Evolutionary conservation across 2,113 vertebrate genomes (phyloP), one percentile per base, ranked within the genome.

Genomic region (Scytalopus superciliaris): DNA sequence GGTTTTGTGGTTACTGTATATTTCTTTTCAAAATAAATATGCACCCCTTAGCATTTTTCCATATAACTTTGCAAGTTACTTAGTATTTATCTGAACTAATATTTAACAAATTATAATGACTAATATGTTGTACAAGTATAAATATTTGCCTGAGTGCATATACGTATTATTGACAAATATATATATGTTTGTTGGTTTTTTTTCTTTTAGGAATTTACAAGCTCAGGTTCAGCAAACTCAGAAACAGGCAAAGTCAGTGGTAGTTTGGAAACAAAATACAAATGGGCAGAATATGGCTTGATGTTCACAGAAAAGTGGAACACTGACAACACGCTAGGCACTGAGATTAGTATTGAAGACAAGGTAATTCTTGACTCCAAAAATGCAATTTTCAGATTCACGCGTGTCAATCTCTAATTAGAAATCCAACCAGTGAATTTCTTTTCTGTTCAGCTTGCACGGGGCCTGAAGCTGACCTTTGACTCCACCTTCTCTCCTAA

Each of bases 241-340:
- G 99, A 99, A 97, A 99, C 99, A 60, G 99, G 97, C 97, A 99
- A 99, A 98, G 99, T 99, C 47, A 97, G 97, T 2, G 99, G 99
- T 72, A 99, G 98, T 63, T 97, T 99, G 98, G 99, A 99, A 98
- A 99, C 99, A 94, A 99, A 99, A 97, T 99, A 99, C 97, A 99
- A 98, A 77, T 99, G 99, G 99, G 98, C 97, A 3, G 99, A 99
- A 83, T 99, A 99, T 1, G 99, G 99, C 5, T 95, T 99, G 96
- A 99, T 99, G 19, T 99, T 99, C 93, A 99, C 98, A 17, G 99
- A 99, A 78, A 99, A 99, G 92, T 99, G 99, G 99, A 99, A 99
- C 98, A 99, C 99, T 0, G 99, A 99, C 96, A 99, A 99, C 97
- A 99, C 99, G 1, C 97, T 99, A 25, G 99, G 99, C 74, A 99